Evolutionary conservation across 2,888 invertebrate species (phyloP), one percentile per base, ranked within the genome.

Genomic region (Marronus borbonicus): DNA sequence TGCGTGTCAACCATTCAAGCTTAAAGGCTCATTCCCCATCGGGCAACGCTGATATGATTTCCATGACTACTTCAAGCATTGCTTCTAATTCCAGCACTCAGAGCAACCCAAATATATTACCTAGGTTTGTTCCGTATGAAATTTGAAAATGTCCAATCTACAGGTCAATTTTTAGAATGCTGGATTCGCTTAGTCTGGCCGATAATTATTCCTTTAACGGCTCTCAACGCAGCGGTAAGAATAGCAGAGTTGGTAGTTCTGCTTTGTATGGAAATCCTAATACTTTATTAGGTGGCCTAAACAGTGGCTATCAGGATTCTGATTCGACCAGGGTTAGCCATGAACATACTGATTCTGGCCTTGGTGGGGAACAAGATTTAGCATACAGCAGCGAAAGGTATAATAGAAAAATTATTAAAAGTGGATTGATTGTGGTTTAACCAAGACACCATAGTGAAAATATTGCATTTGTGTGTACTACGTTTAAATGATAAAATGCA

Each of bases 331-430:
- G 84, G 60, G 92, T 93, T 50, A 94, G 93, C 36, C 94, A 94
- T 82, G 94, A 94, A 84, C 94, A 94, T 84, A 94, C 94, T 0
- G 94, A 94, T 87, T 94, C 94, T 0, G 94, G 94, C 0, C 89
- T 94, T 4, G 94, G 94, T 65, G 93, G 93, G 20, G 94, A 94
- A 87, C 94, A 94, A 87, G 94, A 94, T 84, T 94, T 93, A 86
- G 92, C 93, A 52, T 93, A 93, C 87, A 92, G 92, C 80, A 93
- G 92, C 44, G 93, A 93, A 88, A 91, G 93, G 93, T 93, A 87
- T 84, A 28, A 44, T 69, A 39, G 10, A 39, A 36, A 36, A 36
- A 10, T 65, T 65, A n/a, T 65, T 10, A 44, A 44, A 7, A 44
- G 44, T 44, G 44, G 44, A 44, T 44, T 44, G 44, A 44, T 44